Percentiles rank a stretch among this genome's conserved stretches.
These are phyloP conservation scores for Oenanthe melanoleuca DNA, from an alignment of 2,113 vertebrate species.

Conservation along the genomic window DNA sequence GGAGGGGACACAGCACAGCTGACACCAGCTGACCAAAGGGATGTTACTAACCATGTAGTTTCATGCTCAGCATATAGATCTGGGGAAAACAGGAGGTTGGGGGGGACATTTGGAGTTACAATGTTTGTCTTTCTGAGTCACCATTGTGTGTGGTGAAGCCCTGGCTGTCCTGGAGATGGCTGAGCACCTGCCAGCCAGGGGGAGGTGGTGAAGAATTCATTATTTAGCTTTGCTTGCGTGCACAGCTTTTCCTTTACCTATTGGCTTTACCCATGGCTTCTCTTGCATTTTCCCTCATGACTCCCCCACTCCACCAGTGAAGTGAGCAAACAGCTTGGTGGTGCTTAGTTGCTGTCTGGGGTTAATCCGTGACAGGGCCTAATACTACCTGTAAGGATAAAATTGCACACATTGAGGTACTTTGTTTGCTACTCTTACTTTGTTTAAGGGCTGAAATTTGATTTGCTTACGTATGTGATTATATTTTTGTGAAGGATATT, in stretches of 20 bases:
- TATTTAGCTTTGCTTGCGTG: background rate
- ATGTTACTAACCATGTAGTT: background rate
- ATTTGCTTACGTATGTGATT: background rate
- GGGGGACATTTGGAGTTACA: background rate
- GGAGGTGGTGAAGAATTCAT: background rate
- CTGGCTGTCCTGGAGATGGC: background rate
- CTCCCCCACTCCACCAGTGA: background rate
- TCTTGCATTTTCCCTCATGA: background rate
- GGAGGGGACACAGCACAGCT: background rate
- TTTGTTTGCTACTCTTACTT: background rate
- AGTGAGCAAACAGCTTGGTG: accelerated
- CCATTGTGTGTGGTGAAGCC: background rate
- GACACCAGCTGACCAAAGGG: background rate
- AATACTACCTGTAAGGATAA: background rate
- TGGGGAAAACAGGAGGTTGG: background rate
- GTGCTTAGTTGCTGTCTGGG: background rate
- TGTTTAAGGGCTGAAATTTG: background rate
- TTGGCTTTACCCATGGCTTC: background rate
- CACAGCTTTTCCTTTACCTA: background rate
- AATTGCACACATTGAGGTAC: background rate
- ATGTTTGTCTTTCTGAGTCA: background rate
- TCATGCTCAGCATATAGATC: background rate
- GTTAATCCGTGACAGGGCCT: background rate
- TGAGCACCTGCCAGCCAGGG: background rate
- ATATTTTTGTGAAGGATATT: background rate